Evolutionary conservation across 2,113 vertebrate species (phyloP).

Genomic region (Mola mola): DNA sequence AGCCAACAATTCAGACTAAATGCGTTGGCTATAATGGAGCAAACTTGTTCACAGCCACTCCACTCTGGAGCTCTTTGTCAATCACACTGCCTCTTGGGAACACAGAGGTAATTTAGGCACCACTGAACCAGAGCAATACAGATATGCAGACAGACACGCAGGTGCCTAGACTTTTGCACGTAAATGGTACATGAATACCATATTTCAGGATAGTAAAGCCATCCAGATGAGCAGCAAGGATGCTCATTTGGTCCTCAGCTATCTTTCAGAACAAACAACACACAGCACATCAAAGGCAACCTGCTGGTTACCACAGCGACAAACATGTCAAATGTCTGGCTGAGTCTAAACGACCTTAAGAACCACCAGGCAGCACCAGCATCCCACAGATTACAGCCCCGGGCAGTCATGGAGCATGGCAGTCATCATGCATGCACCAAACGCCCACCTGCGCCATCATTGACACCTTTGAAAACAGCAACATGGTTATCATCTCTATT

Average conservation of each 20-base stretch:
- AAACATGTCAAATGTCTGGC: conserved; percentile 37
- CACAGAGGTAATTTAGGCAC: conserved; percentile 51
- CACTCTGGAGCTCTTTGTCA: conserved; percentile 43
- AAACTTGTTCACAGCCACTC: conserved; percentile 62
- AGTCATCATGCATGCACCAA: conserved; percentile 17
- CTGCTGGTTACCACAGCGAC: conserved; percentile 28
- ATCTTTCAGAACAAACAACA: conserved; percentile 29
- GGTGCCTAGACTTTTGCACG: conserved; percentile 14
- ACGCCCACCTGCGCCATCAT: conserved; percentile 8
- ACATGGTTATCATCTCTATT: conserved; percentile 11
- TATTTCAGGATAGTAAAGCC: not conserved
- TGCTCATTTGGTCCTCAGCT: conserved; percentile 4
- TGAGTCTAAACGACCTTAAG: conserved; percentile 16
- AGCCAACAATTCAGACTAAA: conserved; percentile 62
- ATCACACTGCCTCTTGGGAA: conserved; percentile 47
- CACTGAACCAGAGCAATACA: conserved; percentile 30
- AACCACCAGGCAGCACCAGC: conserved; percentile 43
- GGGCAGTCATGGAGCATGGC: conserved; percentile 16
- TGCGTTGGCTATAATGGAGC: conserved; percentile 73
- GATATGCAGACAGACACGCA: conserved; percentile 31
- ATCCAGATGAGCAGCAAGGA: conserved; percentile 7
- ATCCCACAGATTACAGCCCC: conserved; percentile 33
- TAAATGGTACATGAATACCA: not conserved
- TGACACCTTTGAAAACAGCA: conserved; percentile 2
- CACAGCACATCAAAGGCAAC: conserved; percentile 3